Conservation (phyloP, 2,888 invertebrate genomes). For the Eurytoma adleriae region DNA sequence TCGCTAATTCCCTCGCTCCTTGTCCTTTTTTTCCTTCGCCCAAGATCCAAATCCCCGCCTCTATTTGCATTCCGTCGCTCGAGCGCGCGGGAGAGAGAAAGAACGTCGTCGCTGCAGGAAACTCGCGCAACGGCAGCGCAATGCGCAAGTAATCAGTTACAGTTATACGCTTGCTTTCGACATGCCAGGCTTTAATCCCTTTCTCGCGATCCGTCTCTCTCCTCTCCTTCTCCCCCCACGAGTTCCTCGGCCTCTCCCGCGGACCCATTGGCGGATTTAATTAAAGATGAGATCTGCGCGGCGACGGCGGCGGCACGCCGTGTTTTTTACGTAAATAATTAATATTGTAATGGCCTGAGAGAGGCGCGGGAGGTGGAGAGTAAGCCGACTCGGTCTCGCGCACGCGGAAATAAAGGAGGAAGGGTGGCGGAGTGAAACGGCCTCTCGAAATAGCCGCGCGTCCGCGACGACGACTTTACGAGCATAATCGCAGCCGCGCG, state of each 20-base stretch:
- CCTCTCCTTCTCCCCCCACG: constrained; percentile 9
- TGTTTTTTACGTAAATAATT: constrained; percentile 70
- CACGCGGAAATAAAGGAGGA: constrained; percentile 56
- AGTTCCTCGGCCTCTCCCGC: constrained; percentile 20
- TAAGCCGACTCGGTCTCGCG: background rate
- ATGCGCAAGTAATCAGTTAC: constrained; percentile 58
- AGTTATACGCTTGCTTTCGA: constrained; percentile 59
- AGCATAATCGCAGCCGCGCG: constrained; percentile 39
- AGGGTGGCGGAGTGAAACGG: constrained; percentile 27
- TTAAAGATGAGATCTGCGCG: constrained; percentile 70
- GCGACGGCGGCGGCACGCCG: constrained; percentile 66
- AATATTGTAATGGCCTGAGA: constrained; percentile 66
- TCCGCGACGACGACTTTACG: constrained; percentile 49
- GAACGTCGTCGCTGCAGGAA: background rate
- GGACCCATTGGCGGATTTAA: constrained; percentile 66
- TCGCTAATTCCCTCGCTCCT: constrained; percentile 12
- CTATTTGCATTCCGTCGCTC: constrained; percentile 19
- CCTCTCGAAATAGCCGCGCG: constrained; percentile 29
- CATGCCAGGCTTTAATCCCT: constrained; percentile 60
- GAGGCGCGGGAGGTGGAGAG: constrained; percentile 38
- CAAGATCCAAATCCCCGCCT: background rate
- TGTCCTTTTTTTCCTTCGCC: background rate
- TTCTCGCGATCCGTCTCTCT: constrained; percentile 17
- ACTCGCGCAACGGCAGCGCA: constrained; percentile 20
- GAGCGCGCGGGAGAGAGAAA: background rate